phyloP scores from a whole-genome alignment of 2,113 vertebrate genomes.

The Nannobrachium achirus region DNA sequence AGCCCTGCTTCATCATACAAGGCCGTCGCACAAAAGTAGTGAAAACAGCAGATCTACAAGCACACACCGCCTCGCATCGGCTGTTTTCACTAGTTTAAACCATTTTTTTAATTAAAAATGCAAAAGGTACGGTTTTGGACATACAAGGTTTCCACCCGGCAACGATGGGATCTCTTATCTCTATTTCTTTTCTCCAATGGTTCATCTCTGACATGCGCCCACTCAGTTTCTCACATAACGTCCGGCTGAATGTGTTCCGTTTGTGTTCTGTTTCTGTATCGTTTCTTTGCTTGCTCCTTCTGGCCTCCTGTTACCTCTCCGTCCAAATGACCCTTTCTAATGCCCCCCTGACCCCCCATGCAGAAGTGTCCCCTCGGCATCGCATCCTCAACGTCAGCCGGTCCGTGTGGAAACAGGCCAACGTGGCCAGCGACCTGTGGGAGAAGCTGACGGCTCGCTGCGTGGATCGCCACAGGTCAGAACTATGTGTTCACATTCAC shows the following conservation, averaged over 20 bases:
- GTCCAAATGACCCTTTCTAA: neutral
- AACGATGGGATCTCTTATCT: no score
- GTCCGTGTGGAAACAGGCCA: conserved; percentile 97
- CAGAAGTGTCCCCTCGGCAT: conserved; percentile 89
- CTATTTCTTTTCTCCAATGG: neutral
- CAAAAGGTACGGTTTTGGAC: no score
- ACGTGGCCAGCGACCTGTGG: conserved; percentile 95
- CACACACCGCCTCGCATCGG: no score
- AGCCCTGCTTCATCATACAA: no score
- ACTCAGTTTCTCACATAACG: neutral
- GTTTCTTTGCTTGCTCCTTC: neutral
- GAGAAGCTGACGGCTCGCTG: conserved; percentile 94
- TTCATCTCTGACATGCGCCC: neutral
- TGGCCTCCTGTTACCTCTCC: neutral
- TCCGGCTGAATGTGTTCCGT: neutral
- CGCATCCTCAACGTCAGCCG: conserved; percentile 93
- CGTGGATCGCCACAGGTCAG: conserved; percentile 88
- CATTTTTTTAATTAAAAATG: no score
- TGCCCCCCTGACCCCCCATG: neutral
- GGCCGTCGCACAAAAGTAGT: no score
- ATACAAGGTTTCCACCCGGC: no score
- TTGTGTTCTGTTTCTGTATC: neutral
- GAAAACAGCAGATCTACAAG: no score
- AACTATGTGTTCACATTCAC: neutral
- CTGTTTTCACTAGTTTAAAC: no score